Evolutionary conservation across 1,140 invertebrate species (phyloP), one percentile per base, ranked within the genome.

Genomic region (Trichoplusia ni): DNA sequence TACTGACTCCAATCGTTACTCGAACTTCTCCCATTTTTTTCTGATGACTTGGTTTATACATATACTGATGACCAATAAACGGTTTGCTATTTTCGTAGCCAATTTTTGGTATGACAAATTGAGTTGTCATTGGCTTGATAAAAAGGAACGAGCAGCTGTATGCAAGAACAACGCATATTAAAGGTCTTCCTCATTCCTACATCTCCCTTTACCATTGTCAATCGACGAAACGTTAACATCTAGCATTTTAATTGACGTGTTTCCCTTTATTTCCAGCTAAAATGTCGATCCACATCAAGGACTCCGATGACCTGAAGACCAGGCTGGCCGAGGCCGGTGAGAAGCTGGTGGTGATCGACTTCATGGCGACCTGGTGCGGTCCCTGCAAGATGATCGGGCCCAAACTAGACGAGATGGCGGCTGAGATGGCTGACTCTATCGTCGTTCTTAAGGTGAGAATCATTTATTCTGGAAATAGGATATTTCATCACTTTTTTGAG

Each of bases 351-450:
- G 94, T 99, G 16, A 94, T 99, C 56, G 97, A 99, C 81, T 97
- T 98, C 86, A 95, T 93, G 87, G 95, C 95, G 1, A 93, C 93
- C 49, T 97, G 96, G 96, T 97, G 96, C 90, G 98, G 97, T 0
- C 98, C 98, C 7, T 99, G 98, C 92, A 97, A 96, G 88, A 93
- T 95, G 90, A 99, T 99, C 88, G 93, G 94, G 4, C 98, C 98
- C 4, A 95, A 94, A 75, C 82, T 96, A 37, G 94, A 94, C 64
- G 94, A 94, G 77, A 82, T 95, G 16, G 89, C 94, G 13, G 84
- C 77, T 1, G 91, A 93, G 68, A 91, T 91, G 79, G 73, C 87
- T 9, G 90, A 91, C 42, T 88, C 84, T 35, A 69, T 94, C 44
- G 88, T 93, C 42, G 88, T 93, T 11, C 64, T 93, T 46, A 92